Conservation (phyloP, 2,113 vertebrate species). For the Nyctibius bracteatus region DNA sequence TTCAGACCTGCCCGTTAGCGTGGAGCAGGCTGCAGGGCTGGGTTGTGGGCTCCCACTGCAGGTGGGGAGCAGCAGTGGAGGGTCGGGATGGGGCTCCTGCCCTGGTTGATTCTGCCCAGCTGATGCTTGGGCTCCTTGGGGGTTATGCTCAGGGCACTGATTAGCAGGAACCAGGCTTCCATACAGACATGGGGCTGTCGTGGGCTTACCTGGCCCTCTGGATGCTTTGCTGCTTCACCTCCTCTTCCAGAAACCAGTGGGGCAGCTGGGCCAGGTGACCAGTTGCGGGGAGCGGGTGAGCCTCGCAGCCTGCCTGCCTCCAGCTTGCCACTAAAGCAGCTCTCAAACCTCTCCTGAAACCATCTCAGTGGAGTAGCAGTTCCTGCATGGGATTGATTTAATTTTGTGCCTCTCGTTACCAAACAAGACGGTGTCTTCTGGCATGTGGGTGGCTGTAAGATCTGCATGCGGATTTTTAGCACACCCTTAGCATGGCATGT, state of each 20-base stretch:
- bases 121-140: neutral
- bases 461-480: conserved; percentile 42
- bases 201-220: neutral
- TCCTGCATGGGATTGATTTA: neutral
- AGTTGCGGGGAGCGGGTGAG: neutral
- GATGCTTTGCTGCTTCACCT: neutral
- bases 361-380: conserved; percentile 1
- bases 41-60: rapidly evolving
- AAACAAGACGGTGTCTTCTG: conserved; percentile 51
- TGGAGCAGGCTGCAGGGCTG: neutral
- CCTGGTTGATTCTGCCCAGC: neutral
- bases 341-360: neutral
- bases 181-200: neutral
- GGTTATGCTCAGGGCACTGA: neutral
- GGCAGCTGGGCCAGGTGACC: neutral
- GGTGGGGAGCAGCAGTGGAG: rapidly evolving
- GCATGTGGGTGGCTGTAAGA: conserved; percentile 53
- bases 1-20: neutral
- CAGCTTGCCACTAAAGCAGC: neutral
- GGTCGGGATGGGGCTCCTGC: neutral
- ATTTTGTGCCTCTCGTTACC: conserved; percentile 11
- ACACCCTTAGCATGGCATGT: conserved; percentile 31
- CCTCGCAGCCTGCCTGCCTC: neutral
- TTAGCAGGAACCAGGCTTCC: neutral
- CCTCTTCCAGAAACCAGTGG: neutral